phyloP scores from a whole-genome alignment of 2,113 vertebrate species.

The Raja brachyura region DNA sequence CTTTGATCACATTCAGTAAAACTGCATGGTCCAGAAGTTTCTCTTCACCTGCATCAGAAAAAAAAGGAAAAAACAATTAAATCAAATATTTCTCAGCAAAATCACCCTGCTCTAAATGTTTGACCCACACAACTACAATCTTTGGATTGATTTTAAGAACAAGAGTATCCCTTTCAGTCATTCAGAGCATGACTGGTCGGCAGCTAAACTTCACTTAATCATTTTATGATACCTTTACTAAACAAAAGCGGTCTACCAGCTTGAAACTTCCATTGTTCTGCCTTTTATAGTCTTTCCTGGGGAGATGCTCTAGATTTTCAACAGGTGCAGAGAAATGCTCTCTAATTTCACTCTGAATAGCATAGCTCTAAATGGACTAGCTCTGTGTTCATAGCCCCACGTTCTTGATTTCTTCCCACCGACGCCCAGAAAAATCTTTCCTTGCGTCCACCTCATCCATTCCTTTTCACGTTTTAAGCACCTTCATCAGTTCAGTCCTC shows the following conservation, averaged over 20 bases:
- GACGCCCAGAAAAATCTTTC: background rate
- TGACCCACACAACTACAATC: background rate
- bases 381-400: background rate
- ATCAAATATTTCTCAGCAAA: background rate
- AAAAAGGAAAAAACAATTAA: background rate
- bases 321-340: background rate
- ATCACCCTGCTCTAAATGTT: background rate
- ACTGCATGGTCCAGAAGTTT: conserved; percentile 75
- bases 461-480: background rate
- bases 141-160: background rate
- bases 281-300: background rate
- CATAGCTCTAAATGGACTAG: background rate
- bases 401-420: background rate
- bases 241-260: no score
- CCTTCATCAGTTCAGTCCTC: background rate
- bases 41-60: conserved; percentile 54
- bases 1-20: conserved; percentile 86
- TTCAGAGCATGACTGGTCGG: background rate
- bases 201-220: background rate
- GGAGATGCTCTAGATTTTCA: background rate
- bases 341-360: background rate
- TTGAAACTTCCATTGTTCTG: background rate
- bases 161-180: background rate
- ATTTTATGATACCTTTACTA: no score
- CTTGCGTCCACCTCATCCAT: background rate